Conservation (phyloP, 2,113 vertebrate species). For the Myrmecophaga tridactyla region DNA sequence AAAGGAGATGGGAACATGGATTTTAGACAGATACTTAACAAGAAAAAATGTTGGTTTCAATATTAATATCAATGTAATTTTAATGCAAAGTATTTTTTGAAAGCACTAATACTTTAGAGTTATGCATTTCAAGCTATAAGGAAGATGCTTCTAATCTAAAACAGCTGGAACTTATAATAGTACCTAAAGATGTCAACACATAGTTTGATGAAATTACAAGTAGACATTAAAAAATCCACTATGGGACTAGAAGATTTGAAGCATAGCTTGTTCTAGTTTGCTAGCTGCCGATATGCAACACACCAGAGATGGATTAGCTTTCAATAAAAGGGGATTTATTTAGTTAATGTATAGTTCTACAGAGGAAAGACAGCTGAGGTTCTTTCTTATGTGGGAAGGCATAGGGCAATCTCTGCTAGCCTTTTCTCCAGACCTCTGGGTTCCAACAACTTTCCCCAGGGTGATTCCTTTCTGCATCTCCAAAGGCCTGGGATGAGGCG, state of each 20-base stretch:
- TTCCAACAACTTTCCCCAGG: no score
- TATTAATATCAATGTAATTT: background rate
- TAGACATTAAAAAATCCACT: background rate
- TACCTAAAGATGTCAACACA: background rate
- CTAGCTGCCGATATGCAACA: no score
- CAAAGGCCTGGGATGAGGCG: no score
- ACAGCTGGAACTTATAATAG: background rate
- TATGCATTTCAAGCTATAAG: background rate
- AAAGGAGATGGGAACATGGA: background rate
- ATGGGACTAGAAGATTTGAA: background rate
- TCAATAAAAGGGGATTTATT: no score
- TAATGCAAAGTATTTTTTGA: background rate
- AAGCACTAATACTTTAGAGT: background rate
- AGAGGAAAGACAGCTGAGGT: no score
- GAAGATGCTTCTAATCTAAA: background rate
- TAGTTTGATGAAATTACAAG: background rate
- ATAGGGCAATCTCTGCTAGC: no score
- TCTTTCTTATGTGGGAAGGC: no score
- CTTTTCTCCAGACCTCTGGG: no score
- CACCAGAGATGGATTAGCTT: no score
- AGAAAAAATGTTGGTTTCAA: background rate
- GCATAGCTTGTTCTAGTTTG: no score
- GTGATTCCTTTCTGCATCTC: no score
- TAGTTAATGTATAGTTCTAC: no score
- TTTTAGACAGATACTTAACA: background rate